Evolutionary conservation across 2,113 vertebrate genomes (phyloP).

Genomic region (Australoheros scitulus): DNA sequence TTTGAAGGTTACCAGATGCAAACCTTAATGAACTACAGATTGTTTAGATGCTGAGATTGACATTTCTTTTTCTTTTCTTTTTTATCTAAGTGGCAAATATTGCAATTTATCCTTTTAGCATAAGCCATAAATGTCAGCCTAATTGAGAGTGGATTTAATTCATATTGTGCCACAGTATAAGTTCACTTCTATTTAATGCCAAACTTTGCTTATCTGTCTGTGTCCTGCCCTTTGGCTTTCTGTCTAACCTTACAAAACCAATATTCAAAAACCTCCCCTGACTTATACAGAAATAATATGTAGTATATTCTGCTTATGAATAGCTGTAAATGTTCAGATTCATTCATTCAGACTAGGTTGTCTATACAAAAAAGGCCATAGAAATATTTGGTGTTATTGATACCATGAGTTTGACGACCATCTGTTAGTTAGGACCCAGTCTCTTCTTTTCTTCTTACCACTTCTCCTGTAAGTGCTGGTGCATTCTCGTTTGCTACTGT

Average conservation of each 20-base stretch:
- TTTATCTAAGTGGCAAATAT: not conserved
- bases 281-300: not conserved
- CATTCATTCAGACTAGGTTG: not conserved
- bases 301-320: not conserved
- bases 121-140: not conserved
- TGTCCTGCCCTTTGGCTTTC: not conserved
- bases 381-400: not conserved
- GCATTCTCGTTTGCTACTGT: not conserved
- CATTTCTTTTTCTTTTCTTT: not conserved
- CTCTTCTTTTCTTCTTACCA: not conserved
- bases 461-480: conserved; percentile 13
- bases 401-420: not conserved
- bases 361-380: not conserved
- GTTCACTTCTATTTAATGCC: not conserved
- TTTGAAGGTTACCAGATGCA: not conserved
- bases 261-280: not conserved
- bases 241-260: not conserved
- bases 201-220: conserved; percentile 1
- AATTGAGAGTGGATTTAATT: not conserved
- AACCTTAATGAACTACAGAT: not conserved
- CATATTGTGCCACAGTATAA: not conserved
- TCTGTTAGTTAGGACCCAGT: not conserved
- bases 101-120: not conserved
- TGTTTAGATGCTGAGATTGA: not conserved
- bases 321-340: not conserved